Percentiles rank a stretch among this genome's conserved stretches.
These are phyloP conservation scores for Aporrectodea caliginosa DNA, from an alignment of 1,140 invertebrate genomes.

Conservation along the genomic window DNA sequence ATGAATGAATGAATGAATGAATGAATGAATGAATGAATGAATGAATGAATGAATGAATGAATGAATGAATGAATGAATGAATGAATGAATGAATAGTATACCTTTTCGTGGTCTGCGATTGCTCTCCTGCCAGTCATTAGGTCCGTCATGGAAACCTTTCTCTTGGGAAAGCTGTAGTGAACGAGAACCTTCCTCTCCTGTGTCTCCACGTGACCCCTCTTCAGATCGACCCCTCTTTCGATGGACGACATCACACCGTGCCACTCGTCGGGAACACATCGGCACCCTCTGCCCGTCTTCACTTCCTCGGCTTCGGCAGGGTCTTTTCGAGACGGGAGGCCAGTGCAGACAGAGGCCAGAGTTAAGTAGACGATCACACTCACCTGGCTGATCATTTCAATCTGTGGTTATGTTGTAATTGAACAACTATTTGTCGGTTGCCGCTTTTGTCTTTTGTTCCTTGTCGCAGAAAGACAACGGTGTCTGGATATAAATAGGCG, in stretches of 20 bases:
- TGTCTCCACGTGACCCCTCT: neutral
- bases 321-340: too few relatives aligned
- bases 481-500: too few relatives aligned
- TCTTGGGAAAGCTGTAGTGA: neutral
- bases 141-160: neutral
- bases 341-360: too few relatives aligned
- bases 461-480: too few relatives aligned
- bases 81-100: neutral
- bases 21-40: constrained; percentile 23
- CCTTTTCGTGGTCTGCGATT: neutral
- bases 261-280: neutral
- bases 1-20: constrained; percentile 23
- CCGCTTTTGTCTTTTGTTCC: too few relatives aligned
- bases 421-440: too few relatives aligned
- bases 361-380: too few relatives aligned
- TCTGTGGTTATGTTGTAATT: too few relatives aligned
- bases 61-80: constrained; percentile 21
- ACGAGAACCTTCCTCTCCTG: neutral
- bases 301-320: too few relatives aligned
- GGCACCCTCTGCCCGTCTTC: neutral
- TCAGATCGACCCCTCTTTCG: neutral
- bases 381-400: too few relatives aligned
- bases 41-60: constrained; percentile 13
- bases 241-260: neutral
- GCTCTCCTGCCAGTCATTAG: neutral